Evolutionary conservation across 1,140 invertebrate genomes (phyloP), one percentile per base, ranked within the genome.

Genomic region (Dufourea novaeangliae): DNA sequence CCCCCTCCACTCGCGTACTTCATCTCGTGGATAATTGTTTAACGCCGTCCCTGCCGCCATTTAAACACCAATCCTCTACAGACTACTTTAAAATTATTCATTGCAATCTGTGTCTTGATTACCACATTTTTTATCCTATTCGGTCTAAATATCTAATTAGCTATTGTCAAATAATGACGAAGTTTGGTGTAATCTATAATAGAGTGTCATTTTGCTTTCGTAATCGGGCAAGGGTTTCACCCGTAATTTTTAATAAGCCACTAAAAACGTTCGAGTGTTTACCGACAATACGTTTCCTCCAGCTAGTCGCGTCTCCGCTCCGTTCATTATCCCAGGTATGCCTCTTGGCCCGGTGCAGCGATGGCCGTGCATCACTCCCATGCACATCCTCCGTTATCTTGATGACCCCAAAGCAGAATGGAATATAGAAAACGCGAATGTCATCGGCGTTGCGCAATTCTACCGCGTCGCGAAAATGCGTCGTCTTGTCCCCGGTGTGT

Each of bases 381-480:
- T 56, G 56, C 56, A 57, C 56, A 57, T 80, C 76, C 61, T 71
- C 85, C 87, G 87, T 88, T 89, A 88, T 83, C 69, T 80, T 66
- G 83, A 86, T 88, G 87, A 88, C 87, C 85, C 80, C 80, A 81
- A 88, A 88, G 77, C 83, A 86, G 83, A 85, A 83, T 77, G 76
- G 69, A 85, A 80, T 75, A 78, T 50, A 46, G 67, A 72, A 75
- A 62, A 79, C 71, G 56, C 84, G 83, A 73, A 85, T 85, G 84
- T 86, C 84, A 83, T 85, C 77, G 74, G 39, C 72, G 82, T 84
- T 84, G 78, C 73, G 82, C 82, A 83, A 84, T 83, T n/a, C 78
- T 74, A 66, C 41, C 41, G n/a, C n/a, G 34, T n/a, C 73, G 62
- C 59, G 82, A 71, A 78, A 78, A 72, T 57, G 34, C 68, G 44